phyloP scores from a whole-genome alignment of 2,888 invertebrate species.

The Coremacera marginata region DNA sequence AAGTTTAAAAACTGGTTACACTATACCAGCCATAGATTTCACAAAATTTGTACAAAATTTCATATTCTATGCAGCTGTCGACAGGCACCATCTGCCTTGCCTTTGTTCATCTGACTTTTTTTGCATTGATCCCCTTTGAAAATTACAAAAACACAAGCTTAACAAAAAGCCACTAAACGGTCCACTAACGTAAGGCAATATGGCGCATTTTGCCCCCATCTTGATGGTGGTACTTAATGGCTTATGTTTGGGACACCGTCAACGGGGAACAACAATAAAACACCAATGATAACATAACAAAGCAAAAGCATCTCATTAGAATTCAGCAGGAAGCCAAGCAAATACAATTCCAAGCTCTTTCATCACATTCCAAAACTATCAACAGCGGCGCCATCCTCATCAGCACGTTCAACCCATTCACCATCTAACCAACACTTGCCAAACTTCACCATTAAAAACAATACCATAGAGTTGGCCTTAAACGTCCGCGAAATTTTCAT shows the following conservation, averaged over 20 bases:
- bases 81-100: no score
- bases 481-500: conserved; percentile 6
- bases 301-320: neutral
- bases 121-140: no score
- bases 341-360: neutral
- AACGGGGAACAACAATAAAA: no score
- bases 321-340: neutral
- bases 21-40: no score
- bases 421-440: neutral
- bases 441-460: neutral
- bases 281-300: neutral
- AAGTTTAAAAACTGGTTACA: no score
- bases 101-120: no score
- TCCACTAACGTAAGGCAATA: neutral
- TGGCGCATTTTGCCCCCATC: neutral
- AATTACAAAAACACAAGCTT: neutral
- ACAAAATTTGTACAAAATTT: no score
- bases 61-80: no score
- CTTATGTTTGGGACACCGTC: neutral
- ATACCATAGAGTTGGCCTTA: neutral
- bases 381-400: neutral
- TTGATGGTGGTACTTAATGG: conserved; percentile 10
- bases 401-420: no score
- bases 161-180: conserved; percentile 7
- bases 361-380: neutral